phyloP scores from a whole-genome alignment of 2,113 vertebrate species.

The Tragelaphus scriptus region DNA sequence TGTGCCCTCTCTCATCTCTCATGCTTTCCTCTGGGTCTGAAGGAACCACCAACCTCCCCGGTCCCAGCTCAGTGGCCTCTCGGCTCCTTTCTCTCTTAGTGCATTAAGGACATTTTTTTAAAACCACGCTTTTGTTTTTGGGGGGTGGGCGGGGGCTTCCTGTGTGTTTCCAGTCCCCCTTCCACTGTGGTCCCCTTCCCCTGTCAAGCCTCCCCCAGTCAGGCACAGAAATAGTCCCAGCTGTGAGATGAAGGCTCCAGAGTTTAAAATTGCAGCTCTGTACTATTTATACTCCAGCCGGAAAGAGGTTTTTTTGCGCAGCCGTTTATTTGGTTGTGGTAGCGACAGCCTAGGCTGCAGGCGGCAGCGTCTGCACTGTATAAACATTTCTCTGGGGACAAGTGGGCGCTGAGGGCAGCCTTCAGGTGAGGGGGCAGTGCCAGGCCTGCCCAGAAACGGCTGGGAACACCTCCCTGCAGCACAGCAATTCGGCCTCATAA shows the following conservation, averaged over 20 bases:
- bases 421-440: neutral
- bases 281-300: slow-evolving; percentile 22
- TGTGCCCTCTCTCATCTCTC: neutral
- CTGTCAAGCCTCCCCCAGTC: neutral
- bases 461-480: neutral
- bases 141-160: neutral
- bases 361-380: neutral
- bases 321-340: neutral
- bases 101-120: no score
- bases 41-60: neutral
- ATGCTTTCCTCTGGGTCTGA: neutral
- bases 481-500: neutral
- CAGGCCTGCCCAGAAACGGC: neutral
- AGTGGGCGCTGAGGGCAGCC: neutral
- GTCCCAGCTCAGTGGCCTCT: neutral
- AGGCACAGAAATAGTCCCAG: slow-evolving; percentile 44
- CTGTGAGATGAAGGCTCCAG: neutral
- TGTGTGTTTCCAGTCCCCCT: neutral
- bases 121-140: neutral
- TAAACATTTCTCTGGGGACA: neutral
- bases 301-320: neutral
- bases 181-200: neutral
- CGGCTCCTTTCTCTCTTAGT: neutral
- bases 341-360: neutral
- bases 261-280: slow-evolving; percentile 3